These are phyloP conservation scores for Taurulus bubalis DNA, from an alignment of 2,113 vertebrate genomes.

Conservation along the genomic window DNA sequence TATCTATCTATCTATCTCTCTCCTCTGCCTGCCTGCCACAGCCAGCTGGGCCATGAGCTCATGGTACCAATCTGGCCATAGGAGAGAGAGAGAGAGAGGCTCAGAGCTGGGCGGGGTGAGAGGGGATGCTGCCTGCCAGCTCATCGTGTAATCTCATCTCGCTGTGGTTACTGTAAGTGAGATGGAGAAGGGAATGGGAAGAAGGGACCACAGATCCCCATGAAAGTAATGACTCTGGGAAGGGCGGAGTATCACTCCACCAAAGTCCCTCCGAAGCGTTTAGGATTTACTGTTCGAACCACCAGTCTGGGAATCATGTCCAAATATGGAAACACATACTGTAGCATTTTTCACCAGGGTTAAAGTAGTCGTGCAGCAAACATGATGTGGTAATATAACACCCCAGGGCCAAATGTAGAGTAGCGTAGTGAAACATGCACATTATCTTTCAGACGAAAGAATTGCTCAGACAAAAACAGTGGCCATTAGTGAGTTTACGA, in stretches of 20 bases:
- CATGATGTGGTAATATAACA: not conserved
- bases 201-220: constrained; percentile 51
- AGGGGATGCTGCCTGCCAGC: constrained; percentile 63
- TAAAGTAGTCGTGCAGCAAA: constrained; percentile 1
- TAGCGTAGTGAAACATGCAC: not conserved
- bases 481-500: not conserved
- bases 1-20: constrained; percentile 10
- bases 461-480: not conserved
- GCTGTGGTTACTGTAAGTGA: constrained; percentile 77
- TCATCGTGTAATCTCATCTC: constrained; percentile 74
- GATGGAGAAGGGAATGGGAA: constrained; percentile 66
- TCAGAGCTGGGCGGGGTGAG: constrained; percentile 55
- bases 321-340: constrained; percentile 43
- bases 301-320: constrained; percentile 60
- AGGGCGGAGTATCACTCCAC: constrained; percentile 44
- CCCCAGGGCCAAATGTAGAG: not conserved
- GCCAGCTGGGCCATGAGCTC: constrained; percentile 73
- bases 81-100: constrained; percentile 11
- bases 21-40: constrained; percentile 49
- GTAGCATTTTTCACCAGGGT: constrained; percentile 31
- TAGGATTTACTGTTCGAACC: constrained; percentile 62
- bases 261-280: constrained; percentile 41
- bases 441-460: not conserved
- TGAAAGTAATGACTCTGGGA: constrained; percentile 72
- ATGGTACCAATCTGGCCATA: constrained; percentile 57